Percentiles rank a stretch among this genome's conserved stretches.
These are phyloP conservation scores for Hemithea aestivaria DNA, from an alignment of 2,888 invertebrate species.

Conservation along the genomic window DNA sequence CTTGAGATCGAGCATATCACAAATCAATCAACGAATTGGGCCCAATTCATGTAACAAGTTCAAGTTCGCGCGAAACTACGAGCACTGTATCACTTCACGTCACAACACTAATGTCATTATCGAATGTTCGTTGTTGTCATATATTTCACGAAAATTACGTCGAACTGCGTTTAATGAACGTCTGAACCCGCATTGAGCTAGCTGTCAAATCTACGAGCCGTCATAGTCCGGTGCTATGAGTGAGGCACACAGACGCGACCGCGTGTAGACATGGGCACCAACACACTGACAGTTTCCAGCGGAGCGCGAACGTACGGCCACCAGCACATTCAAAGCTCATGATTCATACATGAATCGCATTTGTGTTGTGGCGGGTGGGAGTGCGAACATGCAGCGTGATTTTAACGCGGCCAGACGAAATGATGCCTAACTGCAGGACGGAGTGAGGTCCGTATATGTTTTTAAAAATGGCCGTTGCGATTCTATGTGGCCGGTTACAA, in stretches of 20 bases:
- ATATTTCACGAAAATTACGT: constrained; percentile 71
- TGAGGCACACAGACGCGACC: constrained; percentile 68
- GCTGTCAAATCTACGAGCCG: constrained; percentile 81
- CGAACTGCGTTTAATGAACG: constrained; percentile 74
- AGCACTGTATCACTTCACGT: constrained; percentile 38
- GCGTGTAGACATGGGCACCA: constrained; percentile 64
- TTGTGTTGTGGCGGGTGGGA: constrained; percentile 73
- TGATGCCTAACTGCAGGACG: constrained; percentile 70
- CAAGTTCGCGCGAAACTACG: constrained; percentile 65
- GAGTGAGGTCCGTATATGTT: constrained; percentile 63
- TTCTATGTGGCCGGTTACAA: constrained; percentile 36
- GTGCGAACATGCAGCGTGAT: constrained; percentile 78
- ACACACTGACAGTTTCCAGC: constrained; percentile 74
- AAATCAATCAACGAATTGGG: constrained; percentile 58
- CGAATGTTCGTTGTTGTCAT: constrained; percentile 58
- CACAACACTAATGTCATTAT: constrained; percentile 50
- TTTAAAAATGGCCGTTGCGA: constrained; percentile 66
- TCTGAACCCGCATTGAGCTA: constrained; percentile 80
- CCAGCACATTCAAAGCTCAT: constrained; percentile 56
- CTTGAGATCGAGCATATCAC: constrained; percentile 61
- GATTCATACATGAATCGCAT: constrained; percentile 66
- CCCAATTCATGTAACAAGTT: constrained; percentile 45
- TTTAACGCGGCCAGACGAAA: constrained; percentile 75
- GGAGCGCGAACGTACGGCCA: constrained; percentile 65
- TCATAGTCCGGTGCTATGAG: constrained; percentile 79